Base-by-base conservation (phyloP, 2,888 invertebrate genomes). In the Andrena trimmerana region DNA sequence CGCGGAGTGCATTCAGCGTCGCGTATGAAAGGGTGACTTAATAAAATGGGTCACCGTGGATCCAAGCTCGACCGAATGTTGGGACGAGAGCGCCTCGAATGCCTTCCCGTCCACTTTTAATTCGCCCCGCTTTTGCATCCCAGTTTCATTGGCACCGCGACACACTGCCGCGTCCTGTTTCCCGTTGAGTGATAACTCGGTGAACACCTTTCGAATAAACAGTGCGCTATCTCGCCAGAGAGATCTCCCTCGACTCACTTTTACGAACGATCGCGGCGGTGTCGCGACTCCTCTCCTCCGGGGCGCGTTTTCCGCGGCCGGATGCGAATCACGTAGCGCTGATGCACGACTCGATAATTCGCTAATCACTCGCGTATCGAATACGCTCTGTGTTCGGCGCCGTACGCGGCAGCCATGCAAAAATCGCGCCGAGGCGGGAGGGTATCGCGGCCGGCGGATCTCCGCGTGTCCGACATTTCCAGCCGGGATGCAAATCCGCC, bases 21-120 rank as follows among this genome's bases (percentile, higher is more conserved):
- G 24, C n/a, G 36, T 10, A 57, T 68, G 63, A 82, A 82, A 82
- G 27, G 59, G n/a, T 31, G 75, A 66, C 57, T 80, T 33, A 33
- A 70, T 59, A 70, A 79, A 79, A 74, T 74, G 54, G 54, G 65
- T 73, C 81, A 42, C 31, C 3, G 48, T 48, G n/a, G 60, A 52
- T 54, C n/a, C 4, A 27, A 36, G 36, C 20, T 24, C 54, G 78
- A 60, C 60, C 57, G 79, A 79, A 79, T 74, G 73, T 65, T 50
- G 3, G 8, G n/a, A 52, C 42, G 27, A 50, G 68, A 10, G 20
- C 20, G 8, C 54, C 16, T n/a, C 59, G 60, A 16, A n/a, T 42
- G 65, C 6, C 20, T 6, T 6, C 27, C n/a, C 27, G 27, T 57
- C 57, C 24, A 16, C 20, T 57, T 16, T 73, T 57, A 27, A 75